A percentile compares a stretch with the other conserved stretches of the same genome.
Conservation (phyloP, 2,888 invertebrate genomes). For the Caenorhabditis panamensis region DNA sequence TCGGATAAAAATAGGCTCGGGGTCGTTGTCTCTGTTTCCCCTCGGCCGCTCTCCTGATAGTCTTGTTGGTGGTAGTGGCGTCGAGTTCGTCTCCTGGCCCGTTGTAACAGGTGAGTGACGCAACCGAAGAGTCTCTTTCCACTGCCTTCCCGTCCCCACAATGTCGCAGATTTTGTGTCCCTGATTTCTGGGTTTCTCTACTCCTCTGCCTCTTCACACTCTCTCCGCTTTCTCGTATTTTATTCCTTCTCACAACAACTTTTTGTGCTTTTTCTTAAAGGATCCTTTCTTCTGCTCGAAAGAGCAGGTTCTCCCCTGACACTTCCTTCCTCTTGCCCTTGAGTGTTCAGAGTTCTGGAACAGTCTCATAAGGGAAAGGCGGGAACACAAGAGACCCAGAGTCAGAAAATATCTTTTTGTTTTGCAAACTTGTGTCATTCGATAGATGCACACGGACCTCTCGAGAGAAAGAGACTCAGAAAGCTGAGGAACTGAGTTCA, state of each 20-base stretch:
- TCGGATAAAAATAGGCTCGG: conserved; percentile 35
- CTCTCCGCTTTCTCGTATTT: conserved; percentile 31
- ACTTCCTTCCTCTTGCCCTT: conserved; percentile 3
- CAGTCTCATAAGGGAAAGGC: background rate
- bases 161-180: conserved; percentile 56
- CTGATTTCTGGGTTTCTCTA: conserved; percentile 48
- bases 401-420: conserved; percentile 32
- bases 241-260: conserved; percentile 30
- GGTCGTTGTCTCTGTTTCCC: conserved; percentile 17
- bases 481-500: conserved; percentile 4
- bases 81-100: conserved; percentile 44
- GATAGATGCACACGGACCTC: conserved; percentile 48
- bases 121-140: conserved; percentile 47
- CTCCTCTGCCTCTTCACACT: conserved; percentile 21
- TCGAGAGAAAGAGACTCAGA: conserved; percentile 21
- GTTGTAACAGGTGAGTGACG: conserved; percentile 62
- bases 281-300: conserved; percentile 9
- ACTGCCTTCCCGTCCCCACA: conserved; percentile 41
- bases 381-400: conserved; percentile 24
- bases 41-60: conserved; percentile 46
- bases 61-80: conserved; percentile 52
- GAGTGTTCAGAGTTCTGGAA: background rate
- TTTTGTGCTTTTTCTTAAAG: background rate
- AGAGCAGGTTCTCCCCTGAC: background rate
- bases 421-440: conserved; percentile 54